Evolutionary conservation across 2,113 vertebrate genomes (phyloP).

Genomic region (Aspidoscelis tigris): DNA sequence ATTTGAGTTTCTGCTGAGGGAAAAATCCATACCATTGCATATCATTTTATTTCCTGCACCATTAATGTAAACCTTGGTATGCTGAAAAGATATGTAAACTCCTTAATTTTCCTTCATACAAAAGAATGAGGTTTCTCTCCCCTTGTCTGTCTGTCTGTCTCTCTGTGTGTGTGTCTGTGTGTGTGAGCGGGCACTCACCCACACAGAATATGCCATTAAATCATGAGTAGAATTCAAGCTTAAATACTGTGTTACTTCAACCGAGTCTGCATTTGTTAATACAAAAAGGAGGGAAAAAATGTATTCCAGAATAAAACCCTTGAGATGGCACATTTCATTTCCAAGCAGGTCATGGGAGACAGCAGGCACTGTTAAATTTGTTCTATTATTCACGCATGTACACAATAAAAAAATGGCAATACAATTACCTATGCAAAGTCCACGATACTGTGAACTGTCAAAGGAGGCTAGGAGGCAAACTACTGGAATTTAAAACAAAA

Average conservation of each 20-base stretch:
- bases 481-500: constrained; percentile 27
- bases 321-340: constrained; percentile 6
- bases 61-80: not conserved
- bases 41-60: no score
- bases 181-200: no score
- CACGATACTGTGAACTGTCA: constrained; percentile 2
- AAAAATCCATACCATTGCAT: not conserved
- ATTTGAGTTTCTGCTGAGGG: not conserved
- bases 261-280: constrained; percentile 21
- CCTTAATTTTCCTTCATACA: constrained; percentile 7
- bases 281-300: not conserved
- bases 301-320: constrained; percentile 21
- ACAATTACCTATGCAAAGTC: constrained; percentile 29
- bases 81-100: not conserved
- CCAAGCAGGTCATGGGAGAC: not conserved
- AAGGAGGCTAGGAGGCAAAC: not conserved
- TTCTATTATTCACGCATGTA: constrained; percentile 16
- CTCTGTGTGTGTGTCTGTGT: not conserved
- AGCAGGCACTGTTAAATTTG: not conserved
- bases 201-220: not conserved
- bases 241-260: not conserved
- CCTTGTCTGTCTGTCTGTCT: not conserved
- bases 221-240: not conserved
- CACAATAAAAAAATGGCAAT: not conserved
- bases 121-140: not conserved